Conservation (phyloP, 1,140 invertebrate species). For the Calliopsis andreniformis region DNA sequence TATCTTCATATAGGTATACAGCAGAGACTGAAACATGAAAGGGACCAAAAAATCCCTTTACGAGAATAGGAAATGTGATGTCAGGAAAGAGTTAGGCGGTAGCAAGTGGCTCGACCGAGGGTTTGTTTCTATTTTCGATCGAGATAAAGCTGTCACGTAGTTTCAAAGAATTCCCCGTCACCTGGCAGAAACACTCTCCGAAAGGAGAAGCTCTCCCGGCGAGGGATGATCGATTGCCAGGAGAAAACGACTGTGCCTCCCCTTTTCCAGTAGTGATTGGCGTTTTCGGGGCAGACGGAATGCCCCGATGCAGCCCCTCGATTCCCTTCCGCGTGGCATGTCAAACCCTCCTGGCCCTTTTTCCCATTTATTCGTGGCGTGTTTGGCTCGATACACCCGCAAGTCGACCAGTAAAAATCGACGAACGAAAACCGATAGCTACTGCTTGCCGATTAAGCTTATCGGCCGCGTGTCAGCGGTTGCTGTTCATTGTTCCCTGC, state of each 20-base stretch:
- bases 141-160: constrained; percentile 17
- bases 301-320: not conserved
- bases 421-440: constrained; percentile 43
- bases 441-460: constrained; percentile 43
- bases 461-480: constrained; percentile 24
- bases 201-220: not conserved
- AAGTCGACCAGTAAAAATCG: constrained; percentile 20
- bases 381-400: constrained; percentile 31
- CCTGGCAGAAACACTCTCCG: not conserved
- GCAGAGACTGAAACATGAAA: too few relatives aligned
- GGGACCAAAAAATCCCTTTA: too few relatives aligned
- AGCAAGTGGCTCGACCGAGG: not conserved
- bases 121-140: constrained; percentile 26
- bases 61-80: too few relatives aligned
- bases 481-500: constrained; percentile 17
- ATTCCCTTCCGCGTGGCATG: constrained; percentile 10
- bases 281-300: constrained; percentile 47
- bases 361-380: constrained; percentile 24
- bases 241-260: constrained; percentile 24
- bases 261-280: constrained; percentile 40
- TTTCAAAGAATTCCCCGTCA: constrained; percentile 12
- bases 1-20: too few relatives aligned
- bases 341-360: constrained; percentile 29
- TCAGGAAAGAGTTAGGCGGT: too few relatives aligned
- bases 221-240: constrained; percentile 24